Evolutionary conservation across 2,113 vertebrate species (phyloP), one percentile per base, ranked within the genome.

Genomic region (Pica pica): DNA sequence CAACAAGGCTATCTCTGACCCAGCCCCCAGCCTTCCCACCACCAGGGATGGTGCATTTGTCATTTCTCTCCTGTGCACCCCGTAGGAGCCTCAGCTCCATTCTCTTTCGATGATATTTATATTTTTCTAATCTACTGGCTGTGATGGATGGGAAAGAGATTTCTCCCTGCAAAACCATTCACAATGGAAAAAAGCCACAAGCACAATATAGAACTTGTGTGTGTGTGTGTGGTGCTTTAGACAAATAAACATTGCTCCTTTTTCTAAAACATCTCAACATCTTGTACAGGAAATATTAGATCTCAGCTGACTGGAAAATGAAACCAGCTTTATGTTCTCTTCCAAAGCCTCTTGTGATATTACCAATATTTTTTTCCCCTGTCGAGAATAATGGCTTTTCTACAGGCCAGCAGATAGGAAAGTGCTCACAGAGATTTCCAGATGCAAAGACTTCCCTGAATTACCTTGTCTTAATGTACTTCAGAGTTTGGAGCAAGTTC

Each of bases 371-470:
- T 93, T 80, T 89, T 87, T 8, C 76, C 74, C 81, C 82, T 88
- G 91, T 96, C 86, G 56, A 97, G 90, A 89, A 83, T 96, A 96
- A 97, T 97, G 94, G 94, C 87, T 95, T 96, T 96, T 96, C 89
- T 95, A 73, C 91, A 97, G 91, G 94, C 93, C 96, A 87, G 90
- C 91, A 93, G 96, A 96, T 95, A 96, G 86, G 64, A 92, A 95
- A 96, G 95, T 39, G 80, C 77, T 94, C 59, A 89, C 91, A 95
- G 73, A 81, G 87, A 94, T 96, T 97, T 96, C 92, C 30, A 90
- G 94, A 92, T 93, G 94, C 94, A 96, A 95, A 95, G 76, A 42
- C 83, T 94, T 69, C 74, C 69, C 88, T 80, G 92, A 95, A 96
- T 96, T 97, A 96, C 91, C 85, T 94, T 93, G 86, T 94, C 93